Evolutionary conservation across 1,140 invertebrate species (phyloP), one percentile per base, ranked within the genome.

Genomic region (Sipha flava): DNA sequence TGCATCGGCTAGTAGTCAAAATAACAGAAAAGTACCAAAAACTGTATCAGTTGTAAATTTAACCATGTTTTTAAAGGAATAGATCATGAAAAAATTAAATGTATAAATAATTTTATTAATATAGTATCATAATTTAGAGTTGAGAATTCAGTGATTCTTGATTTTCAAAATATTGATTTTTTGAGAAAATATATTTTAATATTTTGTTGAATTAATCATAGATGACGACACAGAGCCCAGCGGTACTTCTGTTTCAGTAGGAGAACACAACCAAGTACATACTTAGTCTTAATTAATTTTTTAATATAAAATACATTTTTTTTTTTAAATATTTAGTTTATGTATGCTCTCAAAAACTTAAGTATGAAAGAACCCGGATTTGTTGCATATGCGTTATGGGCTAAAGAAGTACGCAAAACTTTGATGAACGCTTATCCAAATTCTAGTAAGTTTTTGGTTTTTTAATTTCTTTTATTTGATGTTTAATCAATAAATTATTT

Each of bases 321-420:
- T 45, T 70, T 18, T 45, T 18, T 43, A 16, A 16, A 23, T 43
- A 0, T 45, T 70, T 52, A 77, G 73, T 77, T 77, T 57, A 77
- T 77, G 73, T 77, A 77, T 77, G 73, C 73, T 18, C 34, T 77
- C 3, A 77, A 77, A 70, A 80, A 80, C 77, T 80, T 66, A 64
- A 81, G 79, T 83, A 84, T 86, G 83, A 83, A 92, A 91, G 92
- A 92, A 87, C 89, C 91, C 7, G 87, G 92, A 81, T 92, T 93
- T 80, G 95, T 94, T 3, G 94, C 94, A 1, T 96, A 96, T 85
- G 95, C 94, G 90, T 86, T 96, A 82, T 96, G 94, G 93, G 92
- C 93, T 6, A 92, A 93, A 83, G 92, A 94, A 84, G 89, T 93
- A 43, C 88, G 94, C 62, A 90, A 91, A 82, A 90, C 91, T 81